phyloP scores from a whole-genome alignment of 2,113 vertebrate species.

The Epinephelus moara region DNA sequence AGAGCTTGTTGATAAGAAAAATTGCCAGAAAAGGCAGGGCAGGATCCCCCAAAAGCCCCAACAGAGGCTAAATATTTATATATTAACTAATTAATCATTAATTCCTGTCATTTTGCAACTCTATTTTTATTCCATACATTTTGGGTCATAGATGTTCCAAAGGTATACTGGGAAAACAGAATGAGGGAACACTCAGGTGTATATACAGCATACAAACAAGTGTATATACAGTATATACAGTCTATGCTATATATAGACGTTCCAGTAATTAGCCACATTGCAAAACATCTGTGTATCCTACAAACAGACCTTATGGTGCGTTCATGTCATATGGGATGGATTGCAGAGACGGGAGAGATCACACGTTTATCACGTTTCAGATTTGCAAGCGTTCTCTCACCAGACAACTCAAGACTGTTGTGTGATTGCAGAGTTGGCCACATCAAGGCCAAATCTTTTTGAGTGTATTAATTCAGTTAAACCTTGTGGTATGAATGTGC shows the following conservation, averaged over 20 bases:
- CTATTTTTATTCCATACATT: conserved; percentile 1
- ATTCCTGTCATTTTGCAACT: no score
- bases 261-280: conserved; percentile 17
- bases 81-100: no score
- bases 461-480: background rate
- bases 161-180: background rate
- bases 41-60: no score
- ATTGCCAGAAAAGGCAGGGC: no score
- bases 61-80: no score
- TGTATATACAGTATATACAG: no score
- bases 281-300: conserved; percentile 31
- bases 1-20: no score
- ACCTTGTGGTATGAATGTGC: background rate
- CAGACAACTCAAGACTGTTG: background rate
- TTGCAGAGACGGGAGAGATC: background rate
- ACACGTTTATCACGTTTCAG: no score
- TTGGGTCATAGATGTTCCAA: background rate
- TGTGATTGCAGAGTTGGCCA: background rate
- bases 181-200: background rate
- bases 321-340: background rate
- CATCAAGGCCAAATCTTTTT: background rate
- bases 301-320: background rate
- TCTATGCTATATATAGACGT: background rate
- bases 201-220: background rate
- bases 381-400: background rate